These are phyloP conservation scores for Macrobrachium rosenbergii DNA, from an alignment of 1,140 invertebrate genomes.

Conservation along the genomic window DNA sequence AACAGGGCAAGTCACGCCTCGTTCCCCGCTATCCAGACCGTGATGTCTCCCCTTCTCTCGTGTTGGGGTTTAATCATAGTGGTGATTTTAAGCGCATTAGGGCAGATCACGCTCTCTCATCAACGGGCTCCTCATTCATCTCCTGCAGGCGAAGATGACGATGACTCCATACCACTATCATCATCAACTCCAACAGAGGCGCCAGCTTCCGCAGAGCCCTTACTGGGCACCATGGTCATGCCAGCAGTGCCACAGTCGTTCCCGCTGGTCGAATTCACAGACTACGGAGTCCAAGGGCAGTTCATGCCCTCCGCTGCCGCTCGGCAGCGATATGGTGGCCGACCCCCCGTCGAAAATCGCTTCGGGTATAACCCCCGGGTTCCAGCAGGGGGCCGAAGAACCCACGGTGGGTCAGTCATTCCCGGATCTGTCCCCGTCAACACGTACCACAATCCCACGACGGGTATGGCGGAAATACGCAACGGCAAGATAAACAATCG, in stretches of 20 bases:
- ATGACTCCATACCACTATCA: too few relatives aligned
- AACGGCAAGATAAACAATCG: neutral
- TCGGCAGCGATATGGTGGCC: neutral
- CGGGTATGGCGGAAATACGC: neutral
- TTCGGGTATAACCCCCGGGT: neutral
- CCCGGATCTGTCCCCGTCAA: conserved; percentile 17
- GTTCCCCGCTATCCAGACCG: too few relatives aligned
- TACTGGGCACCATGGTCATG: neutral
- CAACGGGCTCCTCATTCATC: neutral
- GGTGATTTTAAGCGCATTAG: neutral
- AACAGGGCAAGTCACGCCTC: too few relatives aligned
- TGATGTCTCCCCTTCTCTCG: too few relatives aligned
- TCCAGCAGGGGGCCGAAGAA: neutral
- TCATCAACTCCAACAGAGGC: neutral
- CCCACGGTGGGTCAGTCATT: neutral
- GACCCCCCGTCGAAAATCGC: neutral
- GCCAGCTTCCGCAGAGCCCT: neutral
- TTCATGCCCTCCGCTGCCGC: neutral
- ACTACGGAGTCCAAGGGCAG: conserved; percentile 19
- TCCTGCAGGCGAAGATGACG: too few relatives aligned
- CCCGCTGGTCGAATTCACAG: conserved; percentile 7
- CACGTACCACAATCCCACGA: conserved; percentile 7
- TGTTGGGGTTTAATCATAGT: too few relatives aligned
- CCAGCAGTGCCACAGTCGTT: neutral
- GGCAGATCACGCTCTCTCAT: neutral